phyloP scores from a whole-genome alignment of 2,888 invertebrate genomes.

The Heliconius ismenius region DNA sequence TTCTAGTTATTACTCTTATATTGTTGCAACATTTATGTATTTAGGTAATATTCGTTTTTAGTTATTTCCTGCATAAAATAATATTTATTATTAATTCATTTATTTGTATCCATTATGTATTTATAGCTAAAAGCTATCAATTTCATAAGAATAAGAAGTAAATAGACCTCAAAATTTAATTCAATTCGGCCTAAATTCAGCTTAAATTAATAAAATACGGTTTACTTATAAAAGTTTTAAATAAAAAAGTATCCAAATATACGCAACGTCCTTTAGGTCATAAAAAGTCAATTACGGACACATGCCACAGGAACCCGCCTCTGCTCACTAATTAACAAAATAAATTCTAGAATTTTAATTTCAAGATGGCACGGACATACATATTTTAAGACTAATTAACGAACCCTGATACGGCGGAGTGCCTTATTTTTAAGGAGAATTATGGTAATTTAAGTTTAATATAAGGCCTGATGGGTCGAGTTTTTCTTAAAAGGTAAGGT shows the following conservation, averaged over 20 bases:
- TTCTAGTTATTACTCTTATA: not conserved
- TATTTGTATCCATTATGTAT: no score
- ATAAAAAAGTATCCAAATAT: not conserved
- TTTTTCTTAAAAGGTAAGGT: conserved; percentile 24
- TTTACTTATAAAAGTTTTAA: conserved; percentile 1
- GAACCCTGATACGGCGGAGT: conserved; percentile 20
- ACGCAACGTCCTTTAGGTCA: conserved; percentile 11
- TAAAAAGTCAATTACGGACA: conserved; percentile 22
- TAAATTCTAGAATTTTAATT: conserved; percentile 34
- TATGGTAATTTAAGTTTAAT: conserved; percentile 27
- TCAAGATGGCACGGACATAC: conserved; percentile 28
- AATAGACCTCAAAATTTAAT: no score
- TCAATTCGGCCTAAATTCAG: not conserved
- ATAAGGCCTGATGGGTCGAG: conserved; percentile 32
- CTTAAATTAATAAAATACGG: not conserved
- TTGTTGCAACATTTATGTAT: not conserved
- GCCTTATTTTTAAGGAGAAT: conserved; percentile 25
- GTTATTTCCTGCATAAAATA: not conserved
- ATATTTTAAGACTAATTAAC: conserved; percentile 33
- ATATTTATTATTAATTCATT: not conserved
- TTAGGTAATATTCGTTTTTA: not conserved
- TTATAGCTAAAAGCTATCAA: no score
- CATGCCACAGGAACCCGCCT: conserved; percentile 4
- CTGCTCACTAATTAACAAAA: conserved; percentile 32
- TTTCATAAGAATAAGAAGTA: no score